These are phyloP conservation scores for Eudyptes chrysolophus DNA, from an alignment of 2,113 vertebrate genomes.

Conservation along the genomic window DNA sequence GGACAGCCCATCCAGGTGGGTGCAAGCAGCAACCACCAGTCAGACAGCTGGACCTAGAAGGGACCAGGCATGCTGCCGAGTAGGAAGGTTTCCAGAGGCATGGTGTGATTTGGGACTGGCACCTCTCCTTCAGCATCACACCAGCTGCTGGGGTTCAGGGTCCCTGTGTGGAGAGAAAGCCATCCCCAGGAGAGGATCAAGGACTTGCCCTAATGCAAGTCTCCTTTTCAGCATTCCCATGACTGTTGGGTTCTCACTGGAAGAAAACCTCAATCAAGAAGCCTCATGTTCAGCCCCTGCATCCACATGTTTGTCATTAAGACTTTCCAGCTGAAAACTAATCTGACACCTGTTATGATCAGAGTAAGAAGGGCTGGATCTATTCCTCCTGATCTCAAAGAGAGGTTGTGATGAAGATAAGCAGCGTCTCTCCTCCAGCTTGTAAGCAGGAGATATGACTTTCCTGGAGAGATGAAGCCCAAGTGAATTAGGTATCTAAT, in stretches of 20 bases:
- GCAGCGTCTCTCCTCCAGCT: not conserved
- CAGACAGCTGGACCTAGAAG: not conserved
- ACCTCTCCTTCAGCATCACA: not conserved
- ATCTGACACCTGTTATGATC: conserved; percentile 28
- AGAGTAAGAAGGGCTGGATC: conserved; percentile 23
- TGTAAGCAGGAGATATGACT: not conserved
- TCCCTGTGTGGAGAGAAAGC: not conserved
- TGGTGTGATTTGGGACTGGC: accelerated
- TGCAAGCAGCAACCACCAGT: not conserved
- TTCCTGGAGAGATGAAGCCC: not conserved
- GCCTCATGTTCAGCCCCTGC: not conserved
- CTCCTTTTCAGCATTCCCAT: conserved; percentile 9
- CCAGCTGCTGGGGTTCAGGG: not conserved
- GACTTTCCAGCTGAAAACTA: conserved; percentile 40
- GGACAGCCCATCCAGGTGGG: too few relatives aligned
- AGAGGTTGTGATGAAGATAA: conserved; percentile 50
- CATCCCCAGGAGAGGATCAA: not conserved
- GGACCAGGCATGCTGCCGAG: not conserved
- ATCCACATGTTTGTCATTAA: conserved; percentile 51
- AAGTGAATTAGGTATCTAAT: not conserved
- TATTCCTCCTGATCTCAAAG: conserved; percentile 44
- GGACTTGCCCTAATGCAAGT: not conserved
- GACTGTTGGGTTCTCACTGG: not conserved
- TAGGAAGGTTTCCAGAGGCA: not conserved
- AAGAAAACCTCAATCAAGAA: not conserved